These are phyloP conservation scores for Aegithalos caudatus DNA, from an alignment of 2,113 vertebrate genomes.

Conservation along the genomic window DNA sequence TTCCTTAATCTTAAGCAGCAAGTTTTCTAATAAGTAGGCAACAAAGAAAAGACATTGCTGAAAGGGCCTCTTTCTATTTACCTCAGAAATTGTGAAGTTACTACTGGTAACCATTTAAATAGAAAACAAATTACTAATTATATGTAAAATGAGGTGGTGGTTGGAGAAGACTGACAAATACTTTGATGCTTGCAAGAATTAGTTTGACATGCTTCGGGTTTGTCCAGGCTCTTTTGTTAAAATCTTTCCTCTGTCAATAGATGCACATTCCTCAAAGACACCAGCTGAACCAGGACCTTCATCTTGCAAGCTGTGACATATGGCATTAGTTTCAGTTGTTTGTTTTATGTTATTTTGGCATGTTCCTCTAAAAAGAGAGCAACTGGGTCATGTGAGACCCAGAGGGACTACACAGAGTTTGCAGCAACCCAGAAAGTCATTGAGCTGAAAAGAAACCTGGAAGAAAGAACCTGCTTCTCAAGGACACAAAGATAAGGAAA, in stretches of 20 bases:
- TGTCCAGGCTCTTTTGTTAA: not conserved
- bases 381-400: not conserved
- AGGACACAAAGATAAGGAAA: not conserved
- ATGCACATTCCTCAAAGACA: not conserved
- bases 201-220: not conserved
- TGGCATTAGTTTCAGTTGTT: not conserved
- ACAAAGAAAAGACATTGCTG: not conserved
- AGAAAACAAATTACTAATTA: not conserved
- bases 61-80: not conserved
- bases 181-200: not conserved
- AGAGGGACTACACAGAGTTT: not conserved
- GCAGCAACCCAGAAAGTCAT: not conserved
- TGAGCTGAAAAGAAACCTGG: conserved; percentile 9
- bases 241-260: not conserved
- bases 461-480: not conserved
- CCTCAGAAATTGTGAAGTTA: not conserved
- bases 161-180: not conserved
- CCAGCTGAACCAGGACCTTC: not conserved
- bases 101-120: not conserved
- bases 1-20: not conserved
- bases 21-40: not conserved
- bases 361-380: not conserved
- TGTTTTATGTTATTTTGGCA: not conserved
- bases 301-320: not conserved
- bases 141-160: not conserved